These are phyloP conservation scores for Osmerus mordax DNA, from an alignment of 2,113 vertebrate species.

Conservation along the genomic window DNA sequence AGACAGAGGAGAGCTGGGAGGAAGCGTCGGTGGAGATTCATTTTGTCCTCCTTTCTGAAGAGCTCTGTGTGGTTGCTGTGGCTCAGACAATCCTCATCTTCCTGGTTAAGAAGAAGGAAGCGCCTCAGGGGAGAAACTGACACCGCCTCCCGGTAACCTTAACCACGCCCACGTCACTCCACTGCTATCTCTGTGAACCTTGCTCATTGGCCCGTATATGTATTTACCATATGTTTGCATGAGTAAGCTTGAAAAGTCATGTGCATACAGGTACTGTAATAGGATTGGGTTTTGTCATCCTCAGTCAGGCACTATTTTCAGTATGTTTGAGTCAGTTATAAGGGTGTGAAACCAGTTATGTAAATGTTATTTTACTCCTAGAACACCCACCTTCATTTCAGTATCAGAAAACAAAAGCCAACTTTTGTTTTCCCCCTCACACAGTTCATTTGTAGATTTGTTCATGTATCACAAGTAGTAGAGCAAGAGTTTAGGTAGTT, in stretches of 20 bases:
- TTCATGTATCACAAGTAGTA: no score
- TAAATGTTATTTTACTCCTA: no score
- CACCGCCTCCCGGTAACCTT: constrained; percentile 37
- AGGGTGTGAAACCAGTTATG: no score
- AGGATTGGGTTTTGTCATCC: no score
- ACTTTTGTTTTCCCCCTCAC: no score
- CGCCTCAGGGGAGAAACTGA: constrained; percentile 12
- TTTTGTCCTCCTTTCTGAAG: background rate
- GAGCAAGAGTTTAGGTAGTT: no score
- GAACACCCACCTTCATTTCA: no score
- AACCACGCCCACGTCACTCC: constrained; percentile 43
- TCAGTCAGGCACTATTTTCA: no score
- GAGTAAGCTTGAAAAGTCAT: background rate
- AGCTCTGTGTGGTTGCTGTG: background rate
- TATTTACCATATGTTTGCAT: background rate
- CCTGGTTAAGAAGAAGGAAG: background rate
- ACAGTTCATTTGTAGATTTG: no score
- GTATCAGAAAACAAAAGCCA: no score
- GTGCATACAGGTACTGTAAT: background rate
- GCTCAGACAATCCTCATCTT: background rate
- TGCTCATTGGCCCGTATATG: constrained; percentile 8
- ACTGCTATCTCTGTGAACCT: constrained; percentile 43
- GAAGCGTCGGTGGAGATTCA: background rate
- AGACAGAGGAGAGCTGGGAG: constrained; percentile 5
- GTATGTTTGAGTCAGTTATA: no score